Evolutionary conservation across 2,888 invertebrate genomes (phyloP).

Genomic region (Drosophila hamatofila): DNA sequence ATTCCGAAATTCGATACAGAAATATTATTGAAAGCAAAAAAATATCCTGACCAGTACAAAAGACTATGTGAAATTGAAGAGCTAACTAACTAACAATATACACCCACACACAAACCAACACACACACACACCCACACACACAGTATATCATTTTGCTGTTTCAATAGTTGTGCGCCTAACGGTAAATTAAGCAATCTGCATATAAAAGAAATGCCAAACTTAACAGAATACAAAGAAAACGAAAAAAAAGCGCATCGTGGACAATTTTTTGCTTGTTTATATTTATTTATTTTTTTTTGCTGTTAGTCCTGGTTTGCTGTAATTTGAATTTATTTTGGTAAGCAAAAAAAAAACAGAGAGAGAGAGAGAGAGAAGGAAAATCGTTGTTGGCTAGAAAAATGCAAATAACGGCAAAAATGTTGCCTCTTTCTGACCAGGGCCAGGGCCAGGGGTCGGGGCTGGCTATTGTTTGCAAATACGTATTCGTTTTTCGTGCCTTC

Average conservation of each 20-base stretch:
- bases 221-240: conserved; percentile 5
- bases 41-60: too few species aligned
- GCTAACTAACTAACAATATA: conserved; percentile 4
- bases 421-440: conserved; percentile 22
- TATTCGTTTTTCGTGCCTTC: conserved; percentile 59
- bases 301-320: conserved; percentile 20
- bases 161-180: conserved; percentile 39
- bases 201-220: conserved; percentile 15
- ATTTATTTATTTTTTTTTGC: conserved; percentile 7
- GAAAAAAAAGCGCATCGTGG: conserved; percentile 30
- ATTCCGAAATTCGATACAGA: neutral
- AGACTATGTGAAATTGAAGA: neutral
- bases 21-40: neutral
- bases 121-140: neutral
- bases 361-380: neutral
- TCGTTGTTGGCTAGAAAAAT: conserved; percentile 45
- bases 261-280: conserved; percentile 19
- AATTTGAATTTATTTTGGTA: conserved; percentile 65
- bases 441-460: neutral
- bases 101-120: neutral
- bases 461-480: conserved; percentile 68
- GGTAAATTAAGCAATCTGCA: conserved; percentile 40
- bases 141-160: conserved; percentile 11
- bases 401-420: conserved; percentile 66
- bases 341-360: conserved; percentile 27